phyloP scores from a whole-genome alignment of 2,797 vertebrate species.

The Rhinoraja longicauda region DNA sequence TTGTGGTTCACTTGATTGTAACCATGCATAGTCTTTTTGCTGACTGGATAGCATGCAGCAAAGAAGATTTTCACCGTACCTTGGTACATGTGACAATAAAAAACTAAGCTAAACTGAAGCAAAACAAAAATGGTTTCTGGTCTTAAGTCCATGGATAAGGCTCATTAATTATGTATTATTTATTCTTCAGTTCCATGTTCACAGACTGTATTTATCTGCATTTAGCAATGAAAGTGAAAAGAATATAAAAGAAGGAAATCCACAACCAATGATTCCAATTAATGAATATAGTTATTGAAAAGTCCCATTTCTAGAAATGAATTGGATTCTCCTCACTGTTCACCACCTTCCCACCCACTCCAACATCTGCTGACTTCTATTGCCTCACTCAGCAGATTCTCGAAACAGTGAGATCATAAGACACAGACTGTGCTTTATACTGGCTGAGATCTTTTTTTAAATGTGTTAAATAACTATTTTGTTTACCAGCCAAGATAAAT shows the following conservation, averaged over 20 bases:
- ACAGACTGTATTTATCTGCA: background rate
- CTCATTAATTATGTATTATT: background rate
- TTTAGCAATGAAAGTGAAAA: too few relatives aligned
- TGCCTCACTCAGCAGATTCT: background rate
- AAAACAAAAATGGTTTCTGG: background rate
- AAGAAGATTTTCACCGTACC: too few relatives aligned
- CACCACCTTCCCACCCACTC: background rate
- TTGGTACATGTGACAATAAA: too few relatives aligned
- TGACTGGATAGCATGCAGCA: too few relatives aligned
- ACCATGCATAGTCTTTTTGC: too few relatives aligned
- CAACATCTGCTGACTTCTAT: background rate
- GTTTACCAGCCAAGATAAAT: slow-evolving; percentile 20
- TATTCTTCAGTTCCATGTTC: background rate
- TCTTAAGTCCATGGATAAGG: background rate
- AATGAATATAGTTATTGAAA: background rate
- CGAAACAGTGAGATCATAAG: background rate
- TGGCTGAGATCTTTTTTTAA: background rate
- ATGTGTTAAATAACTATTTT: slow-evolving; percentile 26
- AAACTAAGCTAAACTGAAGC: too few relatives aligned
- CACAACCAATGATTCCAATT: background rate
- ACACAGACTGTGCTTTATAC: background rate
- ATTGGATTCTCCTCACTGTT: background rate
- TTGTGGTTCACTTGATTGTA: too few relatives aligned
- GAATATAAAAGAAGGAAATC: too few relatives aligned
- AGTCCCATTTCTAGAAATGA: background rate